These are phyloP conservation scores for Oncorhynchus keta DNA, from an alignment of 2,113 vertebrate genomes.

Conservation along the genomic window DNA sequence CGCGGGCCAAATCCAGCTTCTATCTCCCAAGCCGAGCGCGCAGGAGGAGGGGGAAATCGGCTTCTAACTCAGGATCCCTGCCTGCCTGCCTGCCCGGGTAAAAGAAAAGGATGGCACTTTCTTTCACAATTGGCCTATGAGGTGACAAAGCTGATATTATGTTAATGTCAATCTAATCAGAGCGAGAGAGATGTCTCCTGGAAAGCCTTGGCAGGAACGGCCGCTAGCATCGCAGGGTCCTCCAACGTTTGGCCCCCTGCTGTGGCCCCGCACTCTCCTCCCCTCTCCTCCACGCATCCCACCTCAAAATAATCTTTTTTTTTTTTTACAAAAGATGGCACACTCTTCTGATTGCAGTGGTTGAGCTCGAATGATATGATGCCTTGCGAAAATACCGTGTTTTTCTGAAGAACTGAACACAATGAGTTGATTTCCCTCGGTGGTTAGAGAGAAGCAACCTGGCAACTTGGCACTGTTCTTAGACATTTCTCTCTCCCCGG, in stretches of 20 bases:
- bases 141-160: slow-evolving; percentile 75
- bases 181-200: slow-evolving; percentile 44
- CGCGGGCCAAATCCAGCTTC: slow-evolving; percentile 81
- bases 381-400: slow-evolving; percentile 20
- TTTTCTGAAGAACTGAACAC: slow-evolving; percentile 35
- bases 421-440: slow-evolving; percentile 49
- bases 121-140: slow-evolving; percentile 67
- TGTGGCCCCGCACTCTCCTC: neutral
- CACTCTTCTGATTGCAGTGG: slow-evolving; percentile 32
- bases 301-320: slow-evolving; percentile 22
- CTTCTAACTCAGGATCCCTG: slow-evolving; percentile 54
- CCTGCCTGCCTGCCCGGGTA: slow-evolving; percentile 48
- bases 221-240: slow-evolving; percentile 42
- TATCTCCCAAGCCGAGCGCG: slow-evolving; percentile 67
- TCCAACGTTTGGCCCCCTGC: slow-evolving; percentile 18
- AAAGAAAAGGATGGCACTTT: slow-evolving; percentile 57
- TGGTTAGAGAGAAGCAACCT: slow-evolving; percentile 19
- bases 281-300: neutral
- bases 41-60: slow-evolving; percentile 45
- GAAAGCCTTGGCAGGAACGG: slow-evolving; percentile 55
- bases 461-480: slow-evolving; percentile 40
- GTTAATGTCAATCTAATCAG: slow-evolving; percentile 75
- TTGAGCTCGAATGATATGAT: slow-evolving; percentile 33
- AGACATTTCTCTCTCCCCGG: neutral
- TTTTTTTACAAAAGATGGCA: slow-evolving; percentile 21